Evolutionary conservation across 1,140 invertebrate species (phyloP).

Genomic region (Microplitis demolitor): DNA sequence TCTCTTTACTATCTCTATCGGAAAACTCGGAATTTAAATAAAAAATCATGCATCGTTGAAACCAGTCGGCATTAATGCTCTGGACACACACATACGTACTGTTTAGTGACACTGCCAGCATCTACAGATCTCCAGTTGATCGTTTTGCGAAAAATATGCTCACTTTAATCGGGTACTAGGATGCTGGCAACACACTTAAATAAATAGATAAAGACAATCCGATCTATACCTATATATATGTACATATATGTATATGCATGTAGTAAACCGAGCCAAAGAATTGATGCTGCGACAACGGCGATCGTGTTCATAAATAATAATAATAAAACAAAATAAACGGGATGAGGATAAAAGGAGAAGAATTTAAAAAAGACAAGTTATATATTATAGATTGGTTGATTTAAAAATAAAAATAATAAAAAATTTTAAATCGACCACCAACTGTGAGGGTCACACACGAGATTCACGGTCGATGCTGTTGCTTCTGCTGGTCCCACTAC

Average conservation of each 20-base stretch:
- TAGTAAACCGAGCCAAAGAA: too few species aligned
- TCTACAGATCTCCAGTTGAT: neutral
- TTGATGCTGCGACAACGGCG: too few species aligned
- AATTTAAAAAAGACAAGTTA: neutral
- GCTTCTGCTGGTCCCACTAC: too few species aligned
- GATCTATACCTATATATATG: too few species aligned
- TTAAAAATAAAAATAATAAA: neutral
- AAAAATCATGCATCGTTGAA: neutral
- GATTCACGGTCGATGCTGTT: neutral
- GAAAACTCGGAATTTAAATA: constrained; percentile 1
- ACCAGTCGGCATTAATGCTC: neutral
- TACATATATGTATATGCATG: too few species aligned
- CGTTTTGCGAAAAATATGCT: neutral
- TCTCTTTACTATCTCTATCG: neutral
- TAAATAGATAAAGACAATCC: too few species aligned
- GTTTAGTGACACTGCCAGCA: neutral
- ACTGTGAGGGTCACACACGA: neutral
- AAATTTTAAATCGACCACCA: neutral
- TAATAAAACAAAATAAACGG: neutral
- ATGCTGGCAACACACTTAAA: too few species aligned
- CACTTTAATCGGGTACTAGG: neutral
- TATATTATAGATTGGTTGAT: neutral
- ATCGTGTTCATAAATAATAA: neutral
- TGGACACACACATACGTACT: neutral
- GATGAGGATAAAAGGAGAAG: neutral